These are phyloP conservation scores for Hyalella azteca DNA, from an alignment of 2,888 invertebrate genomes.

Conservation along the genomic window DNA sequence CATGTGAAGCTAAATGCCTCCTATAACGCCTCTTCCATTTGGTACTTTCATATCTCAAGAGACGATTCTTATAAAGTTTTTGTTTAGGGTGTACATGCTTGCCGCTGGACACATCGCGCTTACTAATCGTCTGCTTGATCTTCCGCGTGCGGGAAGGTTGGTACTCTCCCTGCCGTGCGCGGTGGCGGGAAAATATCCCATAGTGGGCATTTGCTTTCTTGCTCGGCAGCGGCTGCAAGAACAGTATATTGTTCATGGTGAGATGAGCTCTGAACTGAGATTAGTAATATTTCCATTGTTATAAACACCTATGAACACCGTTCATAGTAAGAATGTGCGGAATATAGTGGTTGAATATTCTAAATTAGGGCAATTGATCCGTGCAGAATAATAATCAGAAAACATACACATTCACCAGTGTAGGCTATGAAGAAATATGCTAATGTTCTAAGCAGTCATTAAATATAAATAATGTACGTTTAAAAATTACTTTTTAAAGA, in stretches of 20 bases:
- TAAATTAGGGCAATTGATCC: too few species aligned
- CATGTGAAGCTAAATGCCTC: neutral
- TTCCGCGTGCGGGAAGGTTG: neutral
- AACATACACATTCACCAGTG: too few species aligned
- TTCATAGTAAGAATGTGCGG: too few species aligned
- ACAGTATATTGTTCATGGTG: neutral
- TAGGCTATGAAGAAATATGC: too few species aligned
- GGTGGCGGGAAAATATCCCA: constrained; percentile 29
- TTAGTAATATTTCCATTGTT: too few species aligned
- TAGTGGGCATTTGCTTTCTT: constrained; percentile 48
- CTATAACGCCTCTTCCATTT: neutral
- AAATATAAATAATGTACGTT: too few species aligned
- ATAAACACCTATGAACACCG: too few species aligned
- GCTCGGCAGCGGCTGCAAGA: constrained; percentile 47
- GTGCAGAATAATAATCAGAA: too few species aligned
- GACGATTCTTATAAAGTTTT: neutral
- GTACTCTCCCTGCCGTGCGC: constrained; percentile 17
- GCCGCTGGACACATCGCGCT: constrained; percentile 34
- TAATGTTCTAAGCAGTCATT: too few species aligned
- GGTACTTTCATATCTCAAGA: neutral
- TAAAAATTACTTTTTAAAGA: too few species aligned
- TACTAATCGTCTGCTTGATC: constrained; percentile 35
- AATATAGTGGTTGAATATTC: too few species aligned
- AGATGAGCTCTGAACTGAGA: too few species aligned
- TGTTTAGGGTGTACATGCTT: constrained; percentile 44